Percentiles rank a stretch among this genome's conserved stretches.
These are phyloP conservation scores for Tenthredo mesomela DNA, from an alignment of 2,888 invertebrate genomes.

Conservation along the genomic window DNA sequence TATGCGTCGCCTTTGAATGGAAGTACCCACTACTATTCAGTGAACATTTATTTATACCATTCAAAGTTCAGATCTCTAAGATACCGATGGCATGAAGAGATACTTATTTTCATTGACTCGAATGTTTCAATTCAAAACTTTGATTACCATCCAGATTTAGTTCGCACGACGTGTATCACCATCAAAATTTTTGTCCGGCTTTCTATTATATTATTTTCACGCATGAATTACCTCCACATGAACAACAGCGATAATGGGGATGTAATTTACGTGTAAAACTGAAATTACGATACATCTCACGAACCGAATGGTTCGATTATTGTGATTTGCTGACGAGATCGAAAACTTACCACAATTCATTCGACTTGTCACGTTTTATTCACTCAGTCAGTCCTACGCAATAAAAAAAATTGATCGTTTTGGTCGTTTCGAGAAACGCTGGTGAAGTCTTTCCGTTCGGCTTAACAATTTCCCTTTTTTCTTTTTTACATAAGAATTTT, in stretches of 20 bases:
- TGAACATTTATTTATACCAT: constrained; percentile 13
- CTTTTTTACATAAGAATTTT: background rate
- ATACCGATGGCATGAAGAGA: background rate
- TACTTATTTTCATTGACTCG: background rate
- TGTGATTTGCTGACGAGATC: background rate
- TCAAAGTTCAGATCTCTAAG: background rate
- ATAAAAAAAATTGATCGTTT: constrained; percentile 1
- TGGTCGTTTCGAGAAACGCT: constrained; percentile 15
- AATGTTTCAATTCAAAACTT: background rate
- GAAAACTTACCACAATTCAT: background rate
- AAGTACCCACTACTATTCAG: background rate
- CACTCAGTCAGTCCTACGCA: background rate
- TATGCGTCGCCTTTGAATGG: background rate
- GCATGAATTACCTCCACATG: background rate
- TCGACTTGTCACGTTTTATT: constrained; percentile 40
- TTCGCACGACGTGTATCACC: background rate
- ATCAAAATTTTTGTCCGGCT: background rate
- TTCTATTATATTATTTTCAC: background rate
- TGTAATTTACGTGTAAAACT: background rate
- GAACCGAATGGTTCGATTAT: background rate
- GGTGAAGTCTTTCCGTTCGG: background rate
- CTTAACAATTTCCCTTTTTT: background rate
- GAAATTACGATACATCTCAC: background rate
- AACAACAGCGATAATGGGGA: background rate
- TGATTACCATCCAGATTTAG: constrained; percentile 3